Evolutionary conservation across 2,888 invertebrate genomes (phyloP), one percentile per base, ranked within the genome.

Genomic region (Ecdyonurus torrentis): DNA sequence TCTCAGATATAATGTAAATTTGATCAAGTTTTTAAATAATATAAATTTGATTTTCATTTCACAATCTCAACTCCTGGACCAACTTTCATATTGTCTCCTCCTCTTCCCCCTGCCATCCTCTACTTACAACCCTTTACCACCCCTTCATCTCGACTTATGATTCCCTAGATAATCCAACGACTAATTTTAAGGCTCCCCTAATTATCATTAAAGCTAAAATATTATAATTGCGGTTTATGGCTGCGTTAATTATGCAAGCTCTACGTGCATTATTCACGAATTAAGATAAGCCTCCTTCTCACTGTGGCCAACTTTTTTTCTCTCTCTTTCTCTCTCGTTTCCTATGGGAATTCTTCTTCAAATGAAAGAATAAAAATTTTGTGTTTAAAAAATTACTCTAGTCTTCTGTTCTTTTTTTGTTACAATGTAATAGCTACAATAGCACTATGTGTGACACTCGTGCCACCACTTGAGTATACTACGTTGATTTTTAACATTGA

Each of bases 141-240:
- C 37, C 37, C 37, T 22, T 20, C 55, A 55, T 55, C 55, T 55
- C 55, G 55, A 55, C 55, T 55, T 55, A 55, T 55, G 55, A 55
- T 55, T 55, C 55, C 55, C 55, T n/a, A 55, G 55, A 55, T 55
- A 55, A 55, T 55, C 55, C 55, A 55, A 22, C 55, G 55, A 55
- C 55, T 55, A 55, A 55, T 55, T 55, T 55, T 55, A 55, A 22
- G 55, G 55, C 55, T 55, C 55, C 55, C 55, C 55, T 55, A 55
- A 55, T 55, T 55, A 55, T 55, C 55, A 55, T 55, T 55, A 55
- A 55, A 55, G 55, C 22, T 55, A 55, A 55, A 55, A 55, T 55
- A 55, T 55, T 55, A 55, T 55, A 55, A 55, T 55, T 55, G 55
- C 55, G 55, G 55, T 55, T 55, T 55, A 55, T 55, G 55, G n/a